phyloP scores from a whole-genome alignment of 2,113 vertebrate genomes.

The Larimichthys polyactis region DNA sequence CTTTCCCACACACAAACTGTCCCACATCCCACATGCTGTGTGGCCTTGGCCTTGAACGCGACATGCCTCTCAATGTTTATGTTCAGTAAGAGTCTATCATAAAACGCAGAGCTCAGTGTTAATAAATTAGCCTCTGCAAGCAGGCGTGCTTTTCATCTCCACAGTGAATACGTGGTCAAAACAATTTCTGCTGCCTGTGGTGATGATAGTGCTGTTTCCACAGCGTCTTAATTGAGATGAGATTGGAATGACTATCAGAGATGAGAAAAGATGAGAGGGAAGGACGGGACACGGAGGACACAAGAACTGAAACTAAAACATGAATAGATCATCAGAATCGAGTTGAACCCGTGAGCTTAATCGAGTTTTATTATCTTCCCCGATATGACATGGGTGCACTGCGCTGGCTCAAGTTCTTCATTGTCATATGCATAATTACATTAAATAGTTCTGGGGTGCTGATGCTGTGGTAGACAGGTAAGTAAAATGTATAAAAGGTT shows the following conservation, averaged over 20 bases:
- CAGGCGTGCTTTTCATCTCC: slow-evolving; percentile 4
- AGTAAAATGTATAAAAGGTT: too few relatives aligned
- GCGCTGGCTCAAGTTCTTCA: neutral
- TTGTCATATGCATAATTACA: neutral
- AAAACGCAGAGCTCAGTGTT: slow-evolving; percentile 7
- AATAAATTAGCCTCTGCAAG: slow-evolving; percentile 20
- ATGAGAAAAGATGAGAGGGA: too few relatives aligned
- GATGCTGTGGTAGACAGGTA: too few relatives aligned
- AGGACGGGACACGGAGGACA: neutral
- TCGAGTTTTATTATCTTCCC: neutral
- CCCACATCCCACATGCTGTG: slow-evolving; percentile 2
- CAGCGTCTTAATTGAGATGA: neutral
- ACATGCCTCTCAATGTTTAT: slow-evolving; percentile 12
- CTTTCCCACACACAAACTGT: slow-evolving; percentile 43
- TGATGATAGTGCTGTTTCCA: slow-evolving; percentile 7
- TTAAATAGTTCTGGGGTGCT: neutral
- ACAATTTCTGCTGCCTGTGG: neutral
- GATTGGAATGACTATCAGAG: too few relatives aligned
- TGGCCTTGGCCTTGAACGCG: slow-evolving; percentile 41
- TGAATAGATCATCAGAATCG: neutral
- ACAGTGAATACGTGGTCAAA: neutral
- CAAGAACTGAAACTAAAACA: neutral
- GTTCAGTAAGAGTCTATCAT: slow-evolving; percentile 3
- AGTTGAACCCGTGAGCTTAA: neutral
- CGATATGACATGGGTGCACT: neutral